A percentile compares a stretch with the other conserved stretches of the same genome.
Conservation (phyloP, 2,113 vertebrate genomes). For the Nyctibius bracteatus region DNA sequence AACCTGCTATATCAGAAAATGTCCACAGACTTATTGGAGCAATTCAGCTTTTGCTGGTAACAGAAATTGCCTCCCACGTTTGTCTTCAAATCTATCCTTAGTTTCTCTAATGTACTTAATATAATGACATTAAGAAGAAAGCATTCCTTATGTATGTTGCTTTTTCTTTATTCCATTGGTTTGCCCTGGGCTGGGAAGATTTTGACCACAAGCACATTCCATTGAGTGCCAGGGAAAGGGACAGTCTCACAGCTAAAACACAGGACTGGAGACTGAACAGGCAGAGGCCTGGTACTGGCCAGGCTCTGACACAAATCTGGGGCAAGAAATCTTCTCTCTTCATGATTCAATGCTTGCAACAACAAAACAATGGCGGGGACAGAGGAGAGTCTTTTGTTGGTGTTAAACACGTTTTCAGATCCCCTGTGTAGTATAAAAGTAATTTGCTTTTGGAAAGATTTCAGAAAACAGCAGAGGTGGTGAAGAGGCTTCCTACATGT, state of each 20-base stretch:
- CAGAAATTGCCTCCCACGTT: not conserved
- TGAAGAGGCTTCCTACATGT: not conserved
- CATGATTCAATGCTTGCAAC: not conserved
- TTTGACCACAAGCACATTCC: not conserved
- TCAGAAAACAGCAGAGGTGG: not conserved
- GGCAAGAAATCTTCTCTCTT: not conserved
- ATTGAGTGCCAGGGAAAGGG: not conserved
- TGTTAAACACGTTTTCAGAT: not conserved
- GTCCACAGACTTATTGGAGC: not conserved
- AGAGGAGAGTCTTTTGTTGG: not conserved
- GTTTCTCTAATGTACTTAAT: not conserved
- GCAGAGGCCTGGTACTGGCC: not conserved
- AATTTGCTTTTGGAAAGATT: not conserved
- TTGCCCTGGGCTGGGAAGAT: not conserved
- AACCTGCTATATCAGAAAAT: not conserved
- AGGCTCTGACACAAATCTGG: not conserved
- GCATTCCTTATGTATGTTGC: not conserved
- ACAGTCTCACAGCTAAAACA: not conserved
- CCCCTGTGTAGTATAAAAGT: not conserved
- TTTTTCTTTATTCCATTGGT: not conserved
- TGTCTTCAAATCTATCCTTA: not conserved
- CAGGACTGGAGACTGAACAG: not conserved
- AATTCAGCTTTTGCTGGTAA: not conserved
- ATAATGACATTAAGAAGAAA: not conserved
- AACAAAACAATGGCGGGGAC: accelerated